Evolutionary conservation across 2,888 invertebrate genomes (phyloP), one percentile per base, ranked within the genome.

Genomic region (Lissonota sp.): DNA sequence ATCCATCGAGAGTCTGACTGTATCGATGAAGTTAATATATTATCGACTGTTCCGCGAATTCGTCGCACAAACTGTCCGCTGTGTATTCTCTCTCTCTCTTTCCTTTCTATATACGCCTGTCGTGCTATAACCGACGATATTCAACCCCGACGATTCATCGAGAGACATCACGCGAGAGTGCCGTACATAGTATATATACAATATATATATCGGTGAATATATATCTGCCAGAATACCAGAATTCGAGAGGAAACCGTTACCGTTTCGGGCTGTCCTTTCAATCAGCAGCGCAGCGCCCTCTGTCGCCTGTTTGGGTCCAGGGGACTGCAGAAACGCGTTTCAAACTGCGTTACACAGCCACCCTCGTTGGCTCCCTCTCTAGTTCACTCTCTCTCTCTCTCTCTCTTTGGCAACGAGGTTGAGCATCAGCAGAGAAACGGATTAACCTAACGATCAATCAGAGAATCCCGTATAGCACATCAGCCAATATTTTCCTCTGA

Each of bases 31-130:
- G 87, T 88, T 87, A 86, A 88, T 88, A 87, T 84, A 86, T 88
- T 88, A 88, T 88, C 87, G 88, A 85, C 83, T 88, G 85, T 88
- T 86, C 85, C 80, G 84, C 84, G 84, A 83, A 86, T 83, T 83
- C 83, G 83, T 73, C 75, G 78, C 62, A 72, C 74, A 82, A 76
- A 73, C 62, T 57, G 76, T 69, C 39, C 72, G 51, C 51, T 60
- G 44, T 70, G 46, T 26, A 37, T 42, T 46, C 55, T 46, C 42
- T 6, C 66, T 14, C 71, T 57, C 62, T 63, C 76, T 53, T 14
- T 53, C 53, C 1, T 53, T 53, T 53, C 76, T 69, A 63, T 72
- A 44, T 49, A 51, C 64, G 12, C 72, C 74, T 72, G 73, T 80
- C 84, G 84, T 81, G 71, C 14, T 5, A 7, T 5, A 14, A 53